Percentiles rank a stretch among this genome's conserved stretches.
phyloP scores from a whole-genome alignment of 2,113 vertebrate genomes.

The Ceratotherium simum region DNA sequence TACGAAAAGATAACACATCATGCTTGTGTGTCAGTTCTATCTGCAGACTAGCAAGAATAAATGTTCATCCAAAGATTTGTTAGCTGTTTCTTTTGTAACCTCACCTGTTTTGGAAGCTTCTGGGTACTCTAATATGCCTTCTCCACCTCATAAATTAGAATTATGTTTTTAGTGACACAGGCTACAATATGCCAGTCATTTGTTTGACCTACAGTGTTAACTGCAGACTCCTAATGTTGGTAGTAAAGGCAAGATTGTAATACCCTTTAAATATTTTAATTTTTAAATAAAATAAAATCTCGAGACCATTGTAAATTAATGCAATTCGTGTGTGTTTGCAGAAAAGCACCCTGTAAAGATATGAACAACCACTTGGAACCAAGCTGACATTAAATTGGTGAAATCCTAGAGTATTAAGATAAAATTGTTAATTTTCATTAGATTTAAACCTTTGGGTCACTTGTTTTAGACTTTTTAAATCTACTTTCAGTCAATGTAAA shows the following conservation, averaged over 20 bases:
- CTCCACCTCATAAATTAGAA: background rate
- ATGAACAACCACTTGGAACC: conserved; percentile 76
- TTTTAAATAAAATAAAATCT: conserved; percentile 35
- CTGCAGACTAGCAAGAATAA: background rate
- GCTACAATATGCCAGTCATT: background rate
- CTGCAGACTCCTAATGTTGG: background rate
- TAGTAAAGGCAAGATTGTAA: background rate
- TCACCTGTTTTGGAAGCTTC: background rate
- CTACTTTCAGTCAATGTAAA: background rate
- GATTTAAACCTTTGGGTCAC: conserved; percentile 22
- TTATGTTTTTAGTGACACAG: background rate
- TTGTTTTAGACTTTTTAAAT: background rate
- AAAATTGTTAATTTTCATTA: background rate
- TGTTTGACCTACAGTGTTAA: background rate
- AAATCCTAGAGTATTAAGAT: background rate
- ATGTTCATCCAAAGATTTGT: background rate
- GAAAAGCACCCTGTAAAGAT: conserved; percentile 77
- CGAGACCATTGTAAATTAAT: conserved; percentile 63
- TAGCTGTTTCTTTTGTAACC: background rate
- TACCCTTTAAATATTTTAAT: background rate
- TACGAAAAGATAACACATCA: background rate
- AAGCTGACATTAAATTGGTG: conserved; percentile 77
- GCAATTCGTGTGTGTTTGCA: conserved; percentile 70
- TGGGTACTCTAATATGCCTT: background rate
- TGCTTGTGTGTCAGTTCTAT: background rate